Evolutionary conservation across 2,888 invertebrate genomes (phyloP).

Genomic region (Panopea generosa): DNA sequence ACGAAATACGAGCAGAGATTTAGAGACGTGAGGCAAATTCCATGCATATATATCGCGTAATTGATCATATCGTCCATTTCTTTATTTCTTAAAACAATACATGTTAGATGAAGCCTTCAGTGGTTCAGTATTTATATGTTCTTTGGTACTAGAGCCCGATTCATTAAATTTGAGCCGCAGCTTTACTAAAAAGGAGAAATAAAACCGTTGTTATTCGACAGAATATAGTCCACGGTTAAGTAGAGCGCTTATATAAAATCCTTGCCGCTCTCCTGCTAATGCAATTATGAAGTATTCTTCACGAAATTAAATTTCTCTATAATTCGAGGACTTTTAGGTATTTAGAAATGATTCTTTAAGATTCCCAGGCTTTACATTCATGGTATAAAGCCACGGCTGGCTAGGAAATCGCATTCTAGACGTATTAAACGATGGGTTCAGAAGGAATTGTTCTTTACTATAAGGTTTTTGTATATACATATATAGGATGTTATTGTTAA

Average conservation of each 20-base stretch:
- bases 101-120: conserved; percentile 41
- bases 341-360: conserved; percentile 65
- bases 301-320: conserved; percentile 69
- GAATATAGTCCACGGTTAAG: conserved; percentile 44
- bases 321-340: conserved; percentile 64
- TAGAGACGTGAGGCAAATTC: conserved; percentile 52
- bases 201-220: conserved; percentile 40
- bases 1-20: conserved; percentile 39
- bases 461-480: no score
- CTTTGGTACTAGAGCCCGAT: conserved; percentile 52
- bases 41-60: conserved; percentile 63
- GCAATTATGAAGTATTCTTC: conserved; percentile 67
- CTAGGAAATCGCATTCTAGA: not conserved
- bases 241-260: conserved; percentile 56
- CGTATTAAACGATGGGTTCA: no score
- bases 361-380: conserved; percentile 54
- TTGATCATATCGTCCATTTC: conserved; percentile 60
- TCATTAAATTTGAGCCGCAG: conserved; percentile 55
- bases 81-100: conserved; percentile 54
- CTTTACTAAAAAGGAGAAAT: conserved; percentile 50
- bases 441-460: no score
- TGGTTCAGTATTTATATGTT: conserved; percentile 49
- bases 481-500: no score
- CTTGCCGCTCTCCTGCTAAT: conserved; percentile 55
- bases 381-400: conserved; percentile 44